phyloP scores from a whole-genome alignment of 2,797 vertebrate species.

The Chrosomus eos region DNA sequence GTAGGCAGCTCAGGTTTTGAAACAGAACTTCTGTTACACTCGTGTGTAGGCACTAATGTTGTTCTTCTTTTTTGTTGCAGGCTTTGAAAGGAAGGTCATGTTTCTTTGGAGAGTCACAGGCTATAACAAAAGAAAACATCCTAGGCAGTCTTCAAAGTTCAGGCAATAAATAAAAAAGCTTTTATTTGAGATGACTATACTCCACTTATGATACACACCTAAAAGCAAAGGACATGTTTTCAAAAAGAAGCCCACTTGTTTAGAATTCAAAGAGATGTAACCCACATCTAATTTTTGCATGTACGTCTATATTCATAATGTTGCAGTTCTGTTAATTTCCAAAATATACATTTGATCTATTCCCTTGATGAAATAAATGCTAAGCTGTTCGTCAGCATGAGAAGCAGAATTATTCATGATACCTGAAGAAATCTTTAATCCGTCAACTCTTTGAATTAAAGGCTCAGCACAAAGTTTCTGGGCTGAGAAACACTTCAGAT shows the following conservation, averaged over 20 bases:
- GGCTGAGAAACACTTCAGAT: background rate
- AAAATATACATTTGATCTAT: background rate
- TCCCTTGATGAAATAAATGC: background rate
- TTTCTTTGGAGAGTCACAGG: background rate
- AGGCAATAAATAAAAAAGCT: slow-evolving; percentile 27
- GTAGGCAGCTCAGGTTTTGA: background rate
- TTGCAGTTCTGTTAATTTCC: background rate
- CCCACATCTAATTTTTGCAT: background rate
- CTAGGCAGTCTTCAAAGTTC: slow-evolving; percentile 26
- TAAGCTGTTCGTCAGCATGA: background rate
- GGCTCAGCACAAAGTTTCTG: background rate
- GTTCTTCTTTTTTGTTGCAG: background rate
- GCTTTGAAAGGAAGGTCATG: background rate
- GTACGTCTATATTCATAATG: background rate
- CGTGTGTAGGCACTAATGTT: background rate
- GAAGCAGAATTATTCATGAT: background rate
- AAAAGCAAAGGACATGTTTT: slow-evolving; percentile 16
- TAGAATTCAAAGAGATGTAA: background rate
- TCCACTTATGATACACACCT: slow-evolving; percentile 17
- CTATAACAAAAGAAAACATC: slow-evolving; percentile 14
- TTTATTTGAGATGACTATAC: slow-evolving; percentile 2
- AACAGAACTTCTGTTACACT: background rate
- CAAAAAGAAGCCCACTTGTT: background rate
- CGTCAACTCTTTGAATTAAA: background rate
- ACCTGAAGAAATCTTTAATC: background rate